phyloP scores from a whole-genome alignment of 1,140 invertebrate species.

The Drosophila athabasca region DNA sequence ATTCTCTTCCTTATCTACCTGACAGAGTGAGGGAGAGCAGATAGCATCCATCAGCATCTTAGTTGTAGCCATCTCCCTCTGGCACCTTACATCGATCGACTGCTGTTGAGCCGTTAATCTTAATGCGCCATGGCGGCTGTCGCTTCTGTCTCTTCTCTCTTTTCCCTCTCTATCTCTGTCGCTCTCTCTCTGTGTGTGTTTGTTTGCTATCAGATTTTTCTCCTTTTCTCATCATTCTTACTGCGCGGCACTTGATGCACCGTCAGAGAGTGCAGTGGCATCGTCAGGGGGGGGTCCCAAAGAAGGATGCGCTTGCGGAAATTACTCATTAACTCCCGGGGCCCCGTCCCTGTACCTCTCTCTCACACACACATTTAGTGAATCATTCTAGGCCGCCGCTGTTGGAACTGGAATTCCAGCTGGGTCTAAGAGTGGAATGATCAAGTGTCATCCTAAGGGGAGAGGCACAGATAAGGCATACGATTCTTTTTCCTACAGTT shows the following conservation, averaged over 20 bases:
- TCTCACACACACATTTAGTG: conserved; percentile 37
- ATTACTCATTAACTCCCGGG: conserved; percentile 71
- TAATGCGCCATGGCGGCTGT: conserved; percentile 78
- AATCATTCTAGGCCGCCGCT: too few species aligned
- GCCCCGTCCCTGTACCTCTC: conserved; percentile 19
- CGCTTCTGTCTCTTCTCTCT: conserved; percentile 75
- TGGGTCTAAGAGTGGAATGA: conserved; percentile 48
- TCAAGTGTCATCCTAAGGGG: conserved; percentile 43
- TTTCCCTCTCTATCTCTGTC: conserved; percentile 11
- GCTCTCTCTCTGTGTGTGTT: conserved; percentile 11
- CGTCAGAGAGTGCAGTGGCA: conserved; percentile 16
- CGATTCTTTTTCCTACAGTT: conserved; percentile 2
- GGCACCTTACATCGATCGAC: conserved; percentile 37
- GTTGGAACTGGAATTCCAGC: conserved; percentile 47
- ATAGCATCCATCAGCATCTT: conserved; percentile 35
- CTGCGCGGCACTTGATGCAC: conserved; percentile 76
- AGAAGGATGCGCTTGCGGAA: conserved; percentile 74
- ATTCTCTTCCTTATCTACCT: conserved; percentile 55
- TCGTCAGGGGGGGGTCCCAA: conserved; percentile 25
- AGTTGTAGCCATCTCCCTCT: conserved; percentile 22
- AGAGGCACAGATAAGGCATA: neutral
- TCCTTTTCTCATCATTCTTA: conserved; percentile 71
- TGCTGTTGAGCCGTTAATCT: conserved; percentile 71
- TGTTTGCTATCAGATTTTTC: conserved; percentile 73
- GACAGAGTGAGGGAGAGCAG: conserved; percentile 35